phyloP scores from a whole-genome alignment of 2,797 vertebrate species.

The Macropodus opercularis region DNA sequence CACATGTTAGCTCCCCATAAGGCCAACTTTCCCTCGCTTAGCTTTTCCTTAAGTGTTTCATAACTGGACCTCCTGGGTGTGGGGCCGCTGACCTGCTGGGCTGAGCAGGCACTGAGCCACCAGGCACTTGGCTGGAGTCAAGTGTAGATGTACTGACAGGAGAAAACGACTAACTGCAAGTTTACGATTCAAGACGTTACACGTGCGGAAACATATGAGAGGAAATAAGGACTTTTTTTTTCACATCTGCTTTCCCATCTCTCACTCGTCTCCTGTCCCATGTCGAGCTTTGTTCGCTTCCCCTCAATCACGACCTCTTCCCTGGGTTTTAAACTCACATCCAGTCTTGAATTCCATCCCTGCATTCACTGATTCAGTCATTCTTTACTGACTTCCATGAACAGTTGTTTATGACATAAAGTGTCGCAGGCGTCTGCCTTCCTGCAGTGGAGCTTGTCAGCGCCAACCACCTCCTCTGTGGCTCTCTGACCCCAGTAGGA shows the following conservation, averaged over 20 bases:
- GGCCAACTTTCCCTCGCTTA: constrained; percentile 30
- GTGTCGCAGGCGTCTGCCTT: background rate
- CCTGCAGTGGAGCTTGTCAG: background rate
- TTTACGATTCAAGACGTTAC: constrained; percentile 37
- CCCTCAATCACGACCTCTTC: constrained; percentile 9
- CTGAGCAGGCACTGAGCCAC: constrained; percentile 57
- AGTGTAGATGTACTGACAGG: constrained; percentile 23
- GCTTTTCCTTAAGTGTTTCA: constrained; percentile 49
- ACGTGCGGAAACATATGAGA: constrained; percentile 48
- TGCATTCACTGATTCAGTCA: constrained; percentile 7
- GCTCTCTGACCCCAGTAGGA: no score
- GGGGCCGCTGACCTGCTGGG: constrained; percentile 64
- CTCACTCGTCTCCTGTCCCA: constrained; percentile 17
- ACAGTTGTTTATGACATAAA: no score
- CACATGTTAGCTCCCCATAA: constrained; percentile 39
- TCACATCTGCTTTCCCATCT: constrained; percentile 53
- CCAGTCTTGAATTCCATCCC: background rate
- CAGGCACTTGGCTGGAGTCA: constrained; percentile 55
- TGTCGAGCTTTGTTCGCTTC: constrained; percentile 9
- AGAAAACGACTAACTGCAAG: constrained; percentile 48
- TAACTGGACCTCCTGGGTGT: constrained; percentile 65
- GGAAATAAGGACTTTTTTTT: constrained; percentile 54
- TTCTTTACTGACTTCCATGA: constrained; percentile 1
- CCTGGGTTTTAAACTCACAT: background rate
- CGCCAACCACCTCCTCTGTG: no score